A percentile compares a stretch with the other conserved stretches of the same genome.
Conservation (phyloP, 2,113 vertebrate species). For the Opisthocomus hoazin region DNA sequence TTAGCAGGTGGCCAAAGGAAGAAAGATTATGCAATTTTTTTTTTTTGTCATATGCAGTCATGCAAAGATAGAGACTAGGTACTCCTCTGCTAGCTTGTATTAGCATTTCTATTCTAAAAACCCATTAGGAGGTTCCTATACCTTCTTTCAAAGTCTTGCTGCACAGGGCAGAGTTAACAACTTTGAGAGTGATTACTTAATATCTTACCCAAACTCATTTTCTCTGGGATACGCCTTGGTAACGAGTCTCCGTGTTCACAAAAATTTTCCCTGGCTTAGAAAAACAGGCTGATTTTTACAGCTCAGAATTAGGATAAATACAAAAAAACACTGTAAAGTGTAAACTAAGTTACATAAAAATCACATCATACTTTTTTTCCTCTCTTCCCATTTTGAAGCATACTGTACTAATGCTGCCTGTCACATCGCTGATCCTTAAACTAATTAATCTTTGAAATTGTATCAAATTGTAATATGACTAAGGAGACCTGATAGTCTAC, state of each 20-base stretch:
- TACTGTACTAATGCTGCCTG: background rate
- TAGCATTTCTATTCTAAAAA: constrained; percentile 16
- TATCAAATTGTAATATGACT: background rate
- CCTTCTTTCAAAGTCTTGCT: background rate
- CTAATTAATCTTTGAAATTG: constrained; percentile 7
- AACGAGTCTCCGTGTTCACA: background rate
- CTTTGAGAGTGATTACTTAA: background rate
- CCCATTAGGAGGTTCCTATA: background rate
- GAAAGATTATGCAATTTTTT: background rate
- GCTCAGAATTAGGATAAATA: background rate
- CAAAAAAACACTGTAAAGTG: background rate
- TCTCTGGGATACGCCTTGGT: background rate
- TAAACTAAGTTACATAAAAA: background rate
- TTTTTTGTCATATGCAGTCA: background rate
- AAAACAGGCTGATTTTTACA: background rate
- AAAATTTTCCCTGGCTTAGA: background rate
- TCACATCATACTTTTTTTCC: background rate
- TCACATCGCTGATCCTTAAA: background rate
- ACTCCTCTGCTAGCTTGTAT: background rate
- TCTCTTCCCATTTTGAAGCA: background rate
- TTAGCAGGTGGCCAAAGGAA: background rate
- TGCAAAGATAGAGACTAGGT: background rate
- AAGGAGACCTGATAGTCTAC: background rate
- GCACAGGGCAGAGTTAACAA: background rate
- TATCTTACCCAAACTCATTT: background rate